Conservation (phyloP, 2,888 invertebrate species). For the Mechanitis mazaeus region DNA sequence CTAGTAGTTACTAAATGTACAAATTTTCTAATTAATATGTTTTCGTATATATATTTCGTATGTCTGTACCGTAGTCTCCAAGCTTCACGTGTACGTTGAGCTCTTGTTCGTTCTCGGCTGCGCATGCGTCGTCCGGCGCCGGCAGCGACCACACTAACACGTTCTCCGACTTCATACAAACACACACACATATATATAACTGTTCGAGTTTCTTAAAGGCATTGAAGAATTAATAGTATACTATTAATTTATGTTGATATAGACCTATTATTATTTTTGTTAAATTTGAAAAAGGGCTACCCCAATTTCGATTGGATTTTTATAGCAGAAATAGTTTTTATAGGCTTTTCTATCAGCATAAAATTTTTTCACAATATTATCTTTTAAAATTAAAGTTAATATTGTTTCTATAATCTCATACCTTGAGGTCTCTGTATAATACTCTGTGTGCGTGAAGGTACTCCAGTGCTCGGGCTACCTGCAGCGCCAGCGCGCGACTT, state of each 20-base stretch:
- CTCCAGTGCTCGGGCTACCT: constrained; percentile 95
- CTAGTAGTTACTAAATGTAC: too few species aligned
- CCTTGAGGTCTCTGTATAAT: constrained; percentile 90
- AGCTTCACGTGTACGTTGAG: constrained; percentile 89
- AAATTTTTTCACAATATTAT: too few species aligned
- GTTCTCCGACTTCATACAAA: constrained; percentile 91
- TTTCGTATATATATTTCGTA: background rate
- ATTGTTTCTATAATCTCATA: constrained; percentile 22
- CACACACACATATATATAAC: background rate
- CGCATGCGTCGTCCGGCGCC: constrained; percentile 77
- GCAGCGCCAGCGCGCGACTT: constrained; percentile 89
- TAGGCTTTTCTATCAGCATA: too few species aligned
- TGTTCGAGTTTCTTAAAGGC: background rate
- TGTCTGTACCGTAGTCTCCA: constrained; percentile 90
- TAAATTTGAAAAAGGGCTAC: too few species aligned
- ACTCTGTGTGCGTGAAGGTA: constrained; percentile 95
- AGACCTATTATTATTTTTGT: too few species aligned
- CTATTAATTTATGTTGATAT: too few species aligned
- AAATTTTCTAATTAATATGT: background rate
- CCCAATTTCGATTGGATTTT: too few species aligned
- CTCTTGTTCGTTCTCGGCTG: constrained; percentile 75
- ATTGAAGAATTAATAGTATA: too few species aligned
- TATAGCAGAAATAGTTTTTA: too few species aligned
- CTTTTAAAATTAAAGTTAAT: too few species aligned
- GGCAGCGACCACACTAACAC: constrained; percentile 99